Percentiles rank a stretch among this genome's conserved stretches.
Conservation (phyloP, 2,797 vertebrate genomes). For the Spatula versicolor region DNA sequence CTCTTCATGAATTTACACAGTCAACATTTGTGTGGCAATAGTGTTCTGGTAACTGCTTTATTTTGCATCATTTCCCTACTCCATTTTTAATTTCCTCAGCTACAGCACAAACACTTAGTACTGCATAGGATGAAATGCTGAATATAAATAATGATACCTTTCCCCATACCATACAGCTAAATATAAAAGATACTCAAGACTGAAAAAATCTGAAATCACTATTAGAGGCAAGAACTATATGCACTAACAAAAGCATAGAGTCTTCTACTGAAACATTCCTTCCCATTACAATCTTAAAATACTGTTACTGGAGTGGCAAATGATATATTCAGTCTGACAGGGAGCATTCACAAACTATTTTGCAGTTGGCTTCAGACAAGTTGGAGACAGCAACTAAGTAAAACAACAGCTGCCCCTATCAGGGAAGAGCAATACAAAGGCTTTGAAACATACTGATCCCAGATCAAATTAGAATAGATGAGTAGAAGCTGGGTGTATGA, state of each 20-base stretch:
- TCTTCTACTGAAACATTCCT: neutral
- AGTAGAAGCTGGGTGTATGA: fast-evolving
- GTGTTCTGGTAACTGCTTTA: neutral
- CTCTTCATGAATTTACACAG: neutral
- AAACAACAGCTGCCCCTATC: neutral
- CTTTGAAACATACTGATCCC: neutral
- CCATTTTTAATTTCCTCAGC: neutral
- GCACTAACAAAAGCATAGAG: neutral
- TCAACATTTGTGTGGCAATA: neutral
- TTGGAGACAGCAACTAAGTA: neutral
- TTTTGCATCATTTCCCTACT: neutral
- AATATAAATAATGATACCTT: neutral
- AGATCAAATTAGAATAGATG: neutral
- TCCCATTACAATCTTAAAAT: neutral
- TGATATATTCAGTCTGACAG: neutral
- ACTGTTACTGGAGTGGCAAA: neutral
- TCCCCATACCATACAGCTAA: neutral
- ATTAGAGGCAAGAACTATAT: neutral
- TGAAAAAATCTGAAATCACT: neutral
- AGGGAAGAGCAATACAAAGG: neutral
- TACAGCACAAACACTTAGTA: neutral
- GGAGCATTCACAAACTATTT: neutral
- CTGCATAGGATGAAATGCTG: neutral
- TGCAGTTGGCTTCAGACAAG: neutral
- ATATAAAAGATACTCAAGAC: neutral